Conservation (phyloP, 2,797 vertebrate species). For the Botia kubotai region DNA sequence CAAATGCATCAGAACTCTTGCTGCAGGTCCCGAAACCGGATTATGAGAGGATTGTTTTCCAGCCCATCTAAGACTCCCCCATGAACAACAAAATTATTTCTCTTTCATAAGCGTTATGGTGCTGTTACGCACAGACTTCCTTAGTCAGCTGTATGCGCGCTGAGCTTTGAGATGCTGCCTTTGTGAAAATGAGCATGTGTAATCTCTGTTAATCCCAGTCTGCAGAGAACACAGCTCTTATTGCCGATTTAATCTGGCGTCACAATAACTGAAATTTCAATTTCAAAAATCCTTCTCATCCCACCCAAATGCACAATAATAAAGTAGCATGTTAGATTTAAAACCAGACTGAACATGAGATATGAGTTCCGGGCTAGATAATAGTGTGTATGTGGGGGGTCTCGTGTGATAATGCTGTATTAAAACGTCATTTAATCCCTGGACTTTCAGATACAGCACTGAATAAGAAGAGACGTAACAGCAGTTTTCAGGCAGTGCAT, state of each 20-base stretch:
- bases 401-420: conserved; percentile 43
- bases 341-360: conserved; percentile 10
- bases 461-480: conserved; percentile 46
- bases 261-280: conserved; percentile 22
- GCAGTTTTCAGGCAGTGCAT: conserved; percentile 31
- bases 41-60: background rate
- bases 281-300: conserved; percentile 21
- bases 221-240: conserved; percentile 39
- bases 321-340: background rate
- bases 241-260: conserved; percentile 41
- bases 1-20: conserved; percentile 53
- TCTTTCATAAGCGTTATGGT: conserved; percentile 1
- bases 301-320: background rate
- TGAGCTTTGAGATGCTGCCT: conserved; percentile 34
- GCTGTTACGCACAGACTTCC: conserved; percentile 29
- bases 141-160: conserved; percentile 43
- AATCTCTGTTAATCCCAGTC: conserved; percentile 59
- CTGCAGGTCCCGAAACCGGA: background rate
- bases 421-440: conserved; percentile 50
- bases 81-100: conserved; percentile 27
- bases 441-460: conserved; percentile 46
- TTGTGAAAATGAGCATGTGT: conserved; percentile 50
- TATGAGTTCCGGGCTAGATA: conserved; percentile 1
- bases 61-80: background rate
- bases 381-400: no score